phyloP scores from a whole-genome alignment of 2,888 invertebrate genomes.

The Folsomia candida region DNA sequence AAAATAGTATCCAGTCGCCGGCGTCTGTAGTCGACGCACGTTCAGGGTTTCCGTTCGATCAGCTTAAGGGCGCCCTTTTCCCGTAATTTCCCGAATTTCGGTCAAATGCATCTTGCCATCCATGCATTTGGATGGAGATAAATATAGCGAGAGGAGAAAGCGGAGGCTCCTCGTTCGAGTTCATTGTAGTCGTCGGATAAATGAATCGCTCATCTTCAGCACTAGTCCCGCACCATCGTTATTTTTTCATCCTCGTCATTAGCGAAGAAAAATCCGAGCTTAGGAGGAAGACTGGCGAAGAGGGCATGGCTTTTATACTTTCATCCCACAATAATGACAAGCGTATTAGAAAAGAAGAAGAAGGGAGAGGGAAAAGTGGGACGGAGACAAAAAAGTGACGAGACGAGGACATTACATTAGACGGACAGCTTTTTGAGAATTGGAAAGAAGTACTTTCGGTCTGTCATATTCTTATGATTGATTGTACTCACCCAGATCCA shows the following conservation, averaged over 20 bases:
- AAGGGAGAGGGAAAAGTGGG: neutral
- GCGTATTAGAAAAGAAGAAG: neutral
- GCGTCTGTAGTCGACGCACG: neutral
- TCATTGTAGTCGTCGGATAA: neutral
- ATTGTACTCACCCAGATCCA: neutral
- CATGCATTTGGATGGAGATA: neutral
- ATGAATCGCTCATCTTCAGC: neutral
- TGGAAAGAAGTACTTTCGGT: neutral
- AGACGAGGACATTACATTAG: neutral
- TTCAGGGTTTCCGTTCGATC: constrained; percentile 10
- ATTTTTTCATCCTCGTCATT: constrained; percentile 2
- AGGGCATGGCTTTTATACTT: neutral
- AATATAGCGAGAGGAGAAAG: neutral
- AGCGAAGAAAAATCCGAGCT: constrained; percentile 1
- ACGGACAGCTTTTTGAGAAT: constrained; percentile 7
- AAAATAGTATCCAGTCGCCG: neutral
- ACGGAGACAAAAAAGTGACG: neutral
- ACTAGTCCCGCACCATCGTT: neutral
- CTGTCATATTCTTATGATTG: constrained; percentile 1
- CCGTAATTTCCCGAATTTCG: constrained; percentile 3
- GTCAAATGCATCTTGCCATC: constrained; percentile 10
- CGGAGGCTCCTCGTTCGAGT: neutral
- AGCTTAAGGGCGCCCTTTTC: constrained; percentile 3
- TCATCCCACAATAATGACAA: constrained; percentile 1
- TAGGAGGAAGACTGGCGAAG: neutral